phyloP scores from a whole-genome alignment of 1,140 invertebrate genomes.

The Andricus grossulariae region DNA sequence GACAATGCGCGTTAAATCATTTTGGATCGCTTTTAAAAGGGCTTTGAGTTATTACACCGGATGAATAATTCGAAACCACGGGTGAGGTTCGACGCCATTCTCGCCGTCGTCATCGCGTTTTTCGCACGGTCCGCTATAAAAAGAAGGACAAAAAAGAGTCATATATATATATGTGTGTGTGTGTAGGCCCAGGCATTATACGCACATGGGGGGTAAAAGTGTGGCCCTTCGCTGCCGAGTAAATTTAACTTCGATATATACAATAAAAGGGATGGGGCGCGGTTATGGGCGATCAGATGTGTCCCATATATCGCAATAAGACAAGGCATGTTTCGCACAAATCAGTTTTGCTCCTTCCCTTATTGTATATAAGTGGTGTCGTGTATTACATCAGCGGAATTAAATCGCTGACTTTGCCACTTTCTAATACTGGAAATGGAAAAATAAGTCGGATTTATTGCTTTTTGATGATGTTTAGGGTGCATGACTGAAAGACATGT shows the following conservation, averaged over 20 bases:
- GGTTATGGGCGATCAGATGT: slow-evolving; percentile 21
- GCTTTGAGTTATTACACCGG: slow-evolving; percentile 58
- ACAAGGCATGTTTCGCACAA: background rate
- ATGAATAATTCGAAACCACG: slow-evolving; percentile 40
- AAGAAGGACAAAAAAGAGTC: slow-evolving; percentile 17
- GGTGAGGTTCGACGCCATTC: slow-evolving; percentile 26
- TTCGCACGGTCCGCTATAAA: slow-evolving; percentile 31
- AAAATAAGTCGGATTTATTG: slow-evolving; percentile 18
- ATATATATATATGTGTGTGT: background rate
- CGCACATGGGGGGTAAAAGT: slow-evolving; percentile 18
- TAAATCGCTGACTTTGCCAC: background rate
- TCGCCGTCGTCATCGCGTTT: slow-evolving; percentile 1
- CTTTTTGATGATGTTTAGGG: background rate
- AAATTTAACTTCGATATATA: slow-evolving; percentile 18
- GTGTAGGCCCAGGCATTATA: background rate
- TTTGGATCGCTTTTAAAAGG: slow-evolving; percentile 55
- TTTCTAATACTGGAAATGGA: slow-evolving; percentile 1
- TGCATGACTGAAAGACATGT: background rate
- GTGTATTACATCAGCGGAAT: background rate
- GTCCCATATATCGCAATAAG: background rate
- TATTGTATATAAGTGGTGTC: background rate
- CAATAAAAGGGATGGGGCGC: slow-evolving; percentile 10
- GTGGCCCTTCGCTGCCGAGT: slow-evolving; percentile 1
- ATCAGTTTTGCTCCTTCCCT: slow-evolving; percentile 10
- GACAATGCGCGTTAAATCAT: slow-evolving; percentile 68